Evolutionary conservation across 2,888 invertebrate genomes (phyloP).

Genomic region (Pristionchus exspectatus): DNA sequence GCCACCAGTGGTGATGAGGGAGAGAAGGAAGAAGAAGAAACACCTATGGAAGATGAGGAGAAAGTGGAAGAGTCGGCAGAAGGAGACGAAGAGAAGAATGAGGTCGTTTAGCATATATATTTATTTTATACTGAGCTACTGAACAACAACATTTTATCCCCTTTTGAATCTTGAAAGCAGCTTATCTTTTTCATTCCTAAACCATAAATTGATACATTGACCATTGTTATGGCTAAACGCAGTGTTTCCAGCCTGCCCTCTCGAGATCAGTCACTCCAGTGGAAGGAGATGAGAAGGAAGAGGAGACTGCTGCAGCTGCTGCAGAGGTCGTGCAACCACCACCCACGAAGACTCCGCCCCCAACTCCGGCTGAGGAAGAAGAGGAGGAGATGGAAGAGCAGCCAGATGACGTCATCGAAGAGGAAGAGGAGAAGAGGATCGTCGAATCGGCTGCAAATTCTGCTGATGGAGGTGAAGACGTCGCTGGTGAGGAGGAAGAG

Average conservation of each 20-base stretch:
- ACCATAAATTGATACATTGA: too few species aligned
- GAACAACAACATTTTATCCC: too few species aligned
- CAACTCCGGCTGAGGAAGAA: background rate
- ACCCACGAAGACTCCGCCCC: conserved; percentile 18
- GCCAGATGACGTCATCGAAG: background rate
- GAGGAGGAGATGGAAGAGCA: background rate
- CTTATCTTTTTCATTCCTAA: too few species aligned
- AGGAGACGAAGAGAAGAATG: background rate
- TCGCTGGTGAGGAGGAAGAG: background rate
- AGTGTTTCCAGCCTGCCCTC: background rate
- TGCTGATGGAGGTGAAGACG: background rate
- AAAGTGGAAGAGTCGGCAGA: background rate
- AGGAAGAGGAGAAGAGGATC: background rate
- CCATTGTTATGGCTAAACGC: too few species aligned
- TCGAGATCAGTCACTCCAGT: background rate
- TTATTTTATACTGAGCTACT: background rate
- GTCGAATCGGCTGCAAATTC: background rate
- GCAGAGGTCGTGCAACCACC: background rate
- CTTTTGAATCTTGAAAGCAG: too few species aligned
- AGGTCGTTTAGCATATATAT: background rate
- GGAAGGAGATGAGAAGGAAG: conserved; percentile 20
- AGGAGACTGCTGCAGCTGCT: background rate
- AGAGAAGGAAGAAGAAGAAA: background rate
- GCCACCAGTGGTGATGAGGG: background rate
- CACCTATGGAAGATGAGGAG: background rate